Percentiles rank a stretch among this genome's conserved stretches.
Evolutionary conservation across 2,888 invertebrate genomes (phyloP).

Genomic region (Diarsia rubi): DNA sequence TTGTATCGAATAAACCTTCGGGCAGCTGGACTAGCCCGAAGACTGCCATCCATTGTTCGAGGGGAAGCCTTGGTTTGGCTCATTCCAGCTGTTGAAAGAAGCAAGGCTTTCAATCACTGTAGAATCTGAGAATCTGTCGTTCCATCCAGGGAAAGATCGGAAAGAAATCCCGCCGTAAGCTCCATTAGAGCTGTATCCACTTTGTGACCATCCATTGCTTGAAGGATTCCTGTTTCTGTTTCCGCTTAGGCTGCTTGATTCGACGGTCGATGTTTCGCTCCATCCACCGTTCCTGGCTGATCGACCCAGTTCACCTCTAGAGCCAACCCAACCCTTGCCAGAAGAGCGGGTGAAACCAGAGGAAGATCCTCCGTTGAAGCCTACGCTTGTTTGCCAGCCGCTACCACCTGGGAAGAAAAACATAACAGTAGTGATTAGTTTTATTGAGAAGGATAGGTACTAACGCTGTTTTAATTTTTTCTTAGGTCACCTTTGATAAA

Average conservation of each 20-base stretch:
- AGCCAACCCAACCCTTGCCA: slow-evolving; percentile 53
- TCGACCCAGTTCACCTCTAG: slow-evolving; percentile 42
- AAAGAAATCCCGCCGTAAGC: slow-evolving; percentile 20
- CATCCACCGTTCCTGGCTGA: slow-evolving; percentile 37
- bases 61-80: slow-evolving; percentile 1
- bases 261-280: slow-evolving; percentile 21
- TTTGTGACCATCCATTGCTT: slow-evolving; percentile 39
- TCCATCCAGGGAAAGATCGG: slow-evolving; percentile 41
- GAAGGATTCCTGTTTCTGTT: slow-evolving; percentile 20
- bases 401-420: slow-evolving; percentile 61
- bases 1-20: neutral
- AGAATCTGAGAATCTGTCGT: slow-evolving; percentile 48
- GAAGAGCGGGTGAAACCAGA: slow-evolving; percentile 56
- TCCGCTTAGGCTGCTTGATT: slow-evolving; percentile 15
- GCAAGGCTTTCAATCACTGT: slow-evolving; percentile 21
- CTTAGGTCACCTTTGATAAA: neutral
- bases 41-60: slow-evolving; percentile 63
- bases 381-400: slow-evolving; percentile 70
- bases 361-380: slow-evolving; percentile 55
- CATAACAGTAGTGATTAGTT: neutral
- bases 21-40: slow-evolving; percentile 50
- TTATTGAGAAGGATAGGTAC: neutral
- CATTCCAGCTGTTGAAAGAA: slow-evolving; percentile 37
- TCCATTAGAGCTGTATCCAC: slow-evolving; percentile 26
- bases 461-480: neutral